Percentiles rank a stretch among this genome's conserved stretches.
phyloP scores from a whole-genome alignment of 2,888 invertebrate genomes.

The Caenorhabditis macrosperma region DNA sequence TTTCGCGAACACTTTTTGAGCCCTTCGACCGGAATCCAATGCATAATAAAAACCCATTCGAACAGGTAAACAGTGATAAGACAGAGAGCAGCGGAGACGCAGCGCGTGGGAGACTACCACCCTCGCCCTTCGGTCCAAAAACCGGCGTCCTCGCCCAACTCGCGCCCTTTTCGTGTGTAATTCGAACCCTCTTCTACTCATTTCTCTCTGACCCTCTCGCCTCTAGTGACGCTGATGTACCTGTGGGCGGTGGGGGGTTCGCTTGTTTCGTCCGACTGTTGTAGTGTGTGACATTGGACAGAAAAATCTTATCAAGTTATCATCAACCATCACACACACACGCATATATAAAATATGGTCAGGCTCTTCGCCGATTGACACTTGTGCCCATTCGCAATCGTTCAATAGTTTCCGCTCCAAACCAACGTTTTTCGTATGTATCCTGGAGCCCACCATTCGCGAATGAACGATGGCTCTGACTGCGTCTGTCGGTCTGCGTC shows the following conservation, averaged over 20 bases:
- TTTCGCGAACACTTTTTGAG: background rate
- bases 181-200: conserved; percentile 26
- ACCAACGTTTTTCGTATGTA: conserved; percentile 15
- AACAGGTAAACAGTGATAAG: background rate
- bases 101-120: conserved; percentile 27
- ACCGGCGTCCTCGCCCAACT: background rate
- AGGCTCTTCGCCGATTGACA: background rate
- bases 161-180: conserved; percentile 16
- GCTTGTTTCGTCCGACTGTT: conserved; percentile 15
- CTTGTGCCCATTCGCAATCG: background rate
- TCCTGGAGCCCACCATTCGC: background rate
- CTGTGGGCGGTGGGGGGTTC: conserved; percentile 8
- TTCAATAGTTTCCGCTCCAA: background rate
- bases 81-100: background rate
- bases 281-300: conserved; percentile 7
- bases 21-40: background rate
- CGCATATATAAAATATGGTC: background rate
- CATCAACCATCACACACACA: conserved; percentile 13
- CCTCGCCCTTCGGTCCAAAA: background rate
- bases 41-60: background rate
- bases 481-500: conserved; percentile 4
- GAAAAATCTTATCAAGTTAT: conserved; percentile 30
- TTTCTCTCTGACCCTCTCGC: conserved; percentile 1
- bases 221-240: conserved; percentile 34
- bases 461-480: background rate